Evolutionary conservation across 2,888 invertebrate species (phyloP).

Genomic region (Agriopis aurantiaria): DNA sequence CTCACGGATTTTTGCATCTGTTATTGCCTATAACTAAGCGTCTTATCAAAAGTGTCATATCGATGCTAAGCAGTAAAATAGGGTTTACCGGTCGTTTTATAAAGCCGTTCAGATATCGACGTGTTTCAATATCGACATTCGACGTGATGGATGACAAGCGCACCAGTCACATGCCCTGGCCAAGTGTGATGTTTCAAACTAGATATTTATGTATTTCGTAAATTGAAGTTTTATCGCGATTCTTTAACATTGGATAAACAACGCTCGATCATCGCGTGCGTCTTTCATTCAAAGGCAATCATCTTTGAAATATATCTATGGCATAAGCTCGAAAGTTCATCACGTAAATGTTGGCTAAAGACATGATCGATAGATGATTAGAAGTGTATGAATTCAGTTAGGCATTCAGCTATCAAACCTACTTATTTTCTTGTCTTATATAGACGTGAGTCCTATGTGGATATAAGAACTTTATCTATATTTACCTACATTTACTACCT

Average conservation of each 20-base stretch:
- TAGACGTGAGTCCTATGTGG: no score
- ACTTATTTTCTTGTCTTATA: no score
- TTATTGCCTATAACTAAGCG: no score
- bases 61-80: no score
- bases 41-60: no score
- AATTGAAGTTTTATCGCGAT: constrained; percentile 37
- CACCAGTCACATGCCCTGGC: constrained; percentile 22
- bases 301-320: constrained; percentile 28
- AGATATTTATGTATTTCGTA: constrained; percentile 29
- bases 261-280: constrained; percentile 31
- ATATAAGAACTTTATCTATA: no score
- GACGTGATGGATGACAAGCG: constrained; percentile 29
- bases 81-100: no score
- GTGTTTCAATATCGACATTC: constrained; percentile 22
- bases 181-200: constrained; percentile 18
- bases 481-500: background rate
- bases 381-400: constrained; percentile 3
- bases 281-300: constrained; percentile 36
- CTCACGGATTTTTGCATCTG: no score
- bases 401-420: no score
- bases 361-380: constrained; percentile 26
- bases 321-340: constrained; percentile 21
- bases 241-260: constrained; percentile 36
- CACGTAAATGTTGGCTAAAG: constrained; percentile 16
- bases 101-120: no score